phyloP scores from a whole-genome alignment of 2,888 invertebrate species.

The Cheiracanthium punctorium region DNA sequence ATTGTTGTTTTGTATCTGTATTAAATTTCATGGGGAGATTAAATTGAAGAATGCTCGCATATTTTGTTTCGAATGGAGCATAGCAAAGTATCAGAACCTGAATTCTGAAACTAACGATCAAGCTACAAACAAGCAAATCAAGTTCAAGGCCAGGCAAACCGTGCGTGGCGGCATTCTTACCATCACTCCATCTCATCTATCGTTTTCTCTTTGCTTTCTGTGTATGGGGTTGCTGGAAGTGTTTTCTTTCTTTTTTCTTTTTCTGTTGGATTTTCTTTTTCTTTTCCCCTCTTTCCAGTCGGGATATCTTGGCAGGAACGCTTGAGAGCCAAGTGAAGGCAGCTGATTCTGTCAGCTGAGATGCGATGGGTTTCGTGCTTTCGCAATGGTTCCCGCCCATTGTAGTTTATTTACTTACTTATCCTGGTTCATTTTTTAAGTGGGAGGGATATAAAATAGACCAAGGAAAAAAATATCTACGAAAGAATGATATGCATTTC shows the following conservation, averaged over 20 bases:
- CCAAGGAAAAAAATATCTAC: too few relatives aligned
- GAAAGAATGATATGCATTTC: too few relatives aligned
- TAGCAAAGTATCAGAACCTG: constrained; percentile 1
- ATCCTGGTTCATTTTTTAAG: too few relatives aligned
- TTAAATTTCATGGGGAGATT: too few relatives aligned
- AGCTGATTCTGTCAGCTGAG: too few relatives aligned
- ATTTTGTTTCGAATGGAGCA: not conserved
- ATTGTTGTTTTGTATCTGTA: too few relatives aligned
- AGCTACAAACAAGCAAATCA: constrained; percentile 58
- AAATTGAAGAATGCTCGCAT: not conserved
- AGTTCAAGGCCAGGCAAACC: constrained; percentile 66
- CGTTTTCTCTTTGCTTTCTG: constrained; percentile 38
- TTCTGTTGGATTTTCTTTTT: too few relatives aligned
- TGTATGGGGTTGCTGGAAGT: constrained; percentile 30
- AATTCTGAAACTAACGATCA: constrained; percentile 33
- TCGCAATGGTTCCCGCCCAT: too few relatives aligned
- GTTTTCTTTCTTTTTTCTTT: not conserved
- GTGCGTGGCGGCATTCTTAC: constrained; percentile 65
- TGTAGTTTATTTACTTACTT: too few relatives aligned
- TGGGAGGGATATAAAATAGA: too few relatives aligned
- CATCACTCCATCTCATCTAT: constrained; percentile 35
- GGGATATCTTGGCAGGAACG: not conserved
- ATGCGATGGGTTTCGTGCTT: too few relatives aligned
- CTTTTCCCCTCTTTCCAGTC: not conserved
- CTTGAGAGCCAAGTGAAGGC: not conserved